phyloP scores from a whole-genome alignment of 2,888 invertebrate species.

The Lepidochrysops patricia region DNA sequence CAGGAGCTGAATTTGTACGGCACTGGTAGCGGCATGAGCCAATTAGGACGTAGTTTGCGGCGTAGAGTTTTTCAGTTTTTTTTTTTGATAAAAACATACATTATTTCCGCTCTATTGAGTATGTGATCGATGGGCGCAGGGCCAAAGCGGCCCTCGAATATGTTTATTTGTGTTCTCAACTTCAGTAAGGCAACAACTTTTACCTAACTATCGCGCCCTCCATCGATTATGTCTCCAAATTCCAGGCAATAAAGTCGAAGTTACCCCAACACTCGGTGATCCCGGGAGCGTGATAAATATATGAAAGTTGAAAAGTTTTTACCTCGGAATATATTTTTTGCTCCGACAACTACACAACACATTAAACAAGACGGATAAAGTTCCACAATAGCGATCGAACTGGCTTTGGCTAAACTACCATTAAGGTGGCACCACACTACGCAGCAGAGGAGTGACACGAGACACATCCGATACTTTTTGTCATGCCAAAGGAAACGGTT shows the following conservation, averaged over 20 bases:
- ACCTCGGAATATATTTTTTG: constrained; percentile 1
- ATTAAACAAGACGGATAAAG: neutral
- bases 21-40: too few relatives aligned
- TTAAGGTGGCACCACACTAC: neutral
- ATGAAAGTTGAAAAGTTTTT: constrained; percentile 7
- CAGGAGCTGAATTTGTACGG: too few relatives aligned
- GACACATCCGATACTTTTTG: too few relatives aligned
- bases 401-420: neutral
- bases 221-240: neutral
- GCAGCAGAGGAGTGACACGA: too few relatives aligned
- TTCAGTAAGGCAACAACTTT: neutral
- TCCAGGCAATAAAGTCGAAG: neutral
- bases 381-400: neutral
- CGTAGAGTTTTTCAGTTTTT: too few relatives aligned
- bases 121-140: neutral
- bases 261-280: neutral
- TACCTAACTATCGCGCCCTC: neutral
- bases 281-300: constrained; percentile 8
- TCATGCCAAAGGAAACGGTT: too few relatives aligned
- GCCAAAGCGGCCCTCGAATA: neutral
- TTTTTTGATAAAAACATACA: too few relatives aligned
- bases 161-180: constrained; percentile 10
- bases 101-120: too few relatives aligned
- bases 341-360: neutral
- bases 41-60: too few relatives aligned